Evolutionary conservation across 2,888 invertebrate genomes (phyloP).

Genomic region (Sericinus montela): DNA sequence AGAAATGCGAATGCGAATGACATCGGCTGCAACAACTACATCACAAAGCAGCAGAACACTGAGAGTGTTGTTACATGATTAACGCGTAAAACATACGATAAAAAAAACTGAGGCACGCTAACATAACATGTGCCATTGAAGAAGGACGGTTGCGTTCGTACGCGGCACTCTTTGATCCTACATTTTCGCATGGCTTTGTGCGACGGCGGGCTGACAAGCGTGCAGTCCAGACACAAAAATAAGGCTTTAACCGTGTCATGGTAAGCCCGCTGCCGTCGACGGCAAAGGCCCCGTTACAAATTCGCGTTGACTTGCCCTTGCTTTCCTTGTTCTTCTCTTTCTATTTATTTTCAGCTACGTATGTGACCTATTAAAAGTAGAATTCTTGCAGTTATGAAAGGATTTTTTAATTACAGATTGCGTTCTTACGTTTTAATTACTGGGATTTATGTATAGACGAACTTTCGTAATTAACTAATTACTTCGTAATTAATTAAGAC

Average conservation of each 20-base stretch:
- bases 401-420: background rate
- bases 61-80: slow-evolving; percentile 3
- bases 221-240: slow-evolving; percentile 76
- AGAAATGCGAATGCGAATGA: slow-evolving; percentile 5
- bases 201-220: slow-evolving; percentile 74
- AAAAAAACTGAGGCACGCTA: slow-evolving; percentile 5
- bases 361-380: slow-evolving; percentile 12
- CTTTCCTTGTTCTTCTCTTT: slow-evolving; percentile 33
- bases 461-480: no score
- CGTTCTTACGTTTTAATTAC: background rate
- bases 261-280: slow-evolving; percentile 74
- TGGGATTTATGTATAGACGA: no score
- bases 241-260: slow-evolving; percentile 77
- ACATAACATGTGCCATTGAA: slow-evolving; percentile 20
- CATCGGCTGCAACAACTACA: slow-evolving; percentile 3
- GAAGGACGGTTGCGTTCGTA: slow-evolving; percentile 36
- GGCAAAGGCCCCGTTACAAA: slow-evolving; percentile 75
- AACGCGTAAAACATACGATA: slow-evolving; percentile 10
- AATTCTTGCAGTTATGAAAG: slow-evolving; percentile 6
- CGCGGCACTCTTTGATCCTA: slow-evolving; percentile 73
- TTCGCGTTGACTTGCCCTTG: slow-evolving; percentile 67
- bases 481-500: no score
- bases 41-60: slow-evolving; percentile 10
- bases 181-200: slow-evolving; percentile 77
- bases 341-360: background rate